These are phyloP conservation scores for Drosophila ananassae DNA, from an alignment of 1,140 invertebrate genomes.

Conservation along the genomic window DNA sequence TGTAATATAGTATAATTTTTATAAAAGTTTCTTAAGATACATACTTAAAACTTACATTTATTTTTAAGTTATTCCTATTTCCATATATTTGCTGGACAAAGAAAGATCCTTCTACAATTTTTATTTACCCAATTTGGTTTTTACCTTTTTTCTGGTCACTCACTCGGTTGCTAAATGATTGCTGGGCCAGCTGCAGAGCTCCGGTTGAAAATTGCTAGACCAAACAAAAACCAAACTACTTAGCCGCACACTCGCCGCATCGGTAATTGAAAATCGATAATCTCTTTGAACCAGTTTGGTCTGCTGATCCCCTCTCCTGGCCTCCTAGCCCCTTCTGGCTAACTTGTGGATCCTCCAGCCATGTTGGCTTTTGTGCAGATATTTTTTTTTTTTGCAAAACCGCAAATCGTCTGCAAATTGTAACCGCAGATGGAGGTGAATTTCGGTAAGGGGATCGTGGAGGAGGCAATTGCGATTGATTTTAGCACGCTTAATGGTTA, in stretches of 20 bases:
- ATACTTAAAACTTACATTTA: no score
- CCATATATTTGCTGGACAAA: background rate
- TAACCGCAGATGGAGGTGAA: conserved; percentile 65
- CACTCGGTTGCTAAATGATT: conserved; percentile 57
- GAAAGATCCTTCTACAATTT: conserved; percentile 24
- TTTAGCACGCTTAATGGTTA: conserved; percentile 82
- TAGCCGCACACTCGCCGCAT: conserved; percentile 76
- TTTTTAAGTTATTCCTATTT: no score
- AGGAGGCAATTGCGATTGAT: conserved; percentile 68
- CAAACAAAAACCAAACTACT: conserved; percentile 82
- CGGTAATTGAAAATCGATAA: conserved; percentile 82
- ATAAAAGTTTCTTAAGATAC: no score
- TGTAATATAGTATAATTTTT: no score
- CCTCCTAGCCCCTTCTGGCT: background rate
- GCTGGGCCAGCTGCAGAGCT: conserved; percentile 56
- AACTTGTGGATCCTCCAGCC: conserved; percentile 41
- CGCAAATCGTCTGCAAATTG: conserved; percentile 80
- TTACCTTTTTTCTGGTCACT: conserved; percentile 11
- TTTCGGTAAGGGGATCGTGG: conserved; percentile 24
- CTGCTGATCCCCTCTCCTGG: conserved; percentile 26
- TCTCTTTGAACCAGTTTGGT: conserved; percentile 80
- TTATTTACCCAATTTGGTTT: conserved; percentile 34
- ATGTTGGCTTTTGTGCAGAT: conserved; percentile 53
- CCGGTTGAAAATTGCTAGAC: conserved; percentile 75
- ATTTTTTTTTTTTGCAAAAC: conserved; percentile 12